These are phyloP conservation scores for Aspidoscelis tigris DNA, from an alignment of 2,113 vertebrate genomes.

Conservation along the genomic window DNA sequence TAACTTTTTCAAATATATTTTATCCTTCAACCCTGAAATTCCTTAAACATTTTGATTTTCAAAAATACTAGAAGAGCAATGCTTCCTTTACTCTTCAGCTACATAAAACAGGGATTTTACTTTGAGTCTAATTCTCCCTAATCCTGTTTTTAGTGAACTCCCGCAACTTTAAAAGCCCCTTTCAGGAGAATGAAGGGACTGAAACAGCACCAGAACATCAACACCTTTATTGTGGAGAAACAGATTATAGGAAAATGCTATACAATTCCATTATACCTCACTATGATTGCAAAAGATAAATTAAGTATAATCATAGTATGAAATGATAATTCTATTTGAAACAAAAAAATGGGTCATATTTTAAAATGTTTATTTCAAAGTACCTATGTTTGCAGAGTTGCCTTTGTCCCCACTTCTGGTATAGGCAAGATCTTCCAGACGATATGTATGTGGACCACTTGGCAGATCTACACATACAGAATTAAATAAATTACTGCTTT, in stretches of 20 bases:
- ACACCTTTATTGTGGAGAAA: background rate
- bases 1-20: no score
- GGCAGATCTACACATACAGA: constrained; percentile 77
- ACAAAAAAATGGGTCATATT: constrained; percentile 10
- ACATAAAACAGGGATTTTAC: background rate
- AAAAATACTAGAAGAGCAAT: no score
- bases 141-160: background rate
- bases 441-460: constrained; percentile 79
- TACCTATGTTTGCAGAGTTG: constrained; percentile 86
- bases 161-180: background rate
- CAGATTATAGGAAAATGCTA: background rate
- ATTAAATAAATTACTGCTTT: constrained; percentile 32
- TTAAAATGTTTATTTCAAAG: constrained; percentile 41
- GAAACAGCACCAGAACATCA: background rate
- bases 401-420: constrained; percentile 88
- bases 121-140: background rate
- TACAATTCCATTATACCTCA: background rate
- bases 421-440: constrained; percentile 85
- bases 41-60: no score
- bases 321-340: background rate
- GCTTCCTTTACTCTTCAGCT: no score
- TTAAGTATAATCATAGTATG: background rate
- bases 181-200: background rate
- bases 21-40: no score
- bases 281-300: background rate